Percentiles rank a stretch among this genome's conserved stretches.
Evolutionary conservation across 2,113 vertebrate genomes (phyloP).

Genomic region (Climacteris rufus): DNA sequence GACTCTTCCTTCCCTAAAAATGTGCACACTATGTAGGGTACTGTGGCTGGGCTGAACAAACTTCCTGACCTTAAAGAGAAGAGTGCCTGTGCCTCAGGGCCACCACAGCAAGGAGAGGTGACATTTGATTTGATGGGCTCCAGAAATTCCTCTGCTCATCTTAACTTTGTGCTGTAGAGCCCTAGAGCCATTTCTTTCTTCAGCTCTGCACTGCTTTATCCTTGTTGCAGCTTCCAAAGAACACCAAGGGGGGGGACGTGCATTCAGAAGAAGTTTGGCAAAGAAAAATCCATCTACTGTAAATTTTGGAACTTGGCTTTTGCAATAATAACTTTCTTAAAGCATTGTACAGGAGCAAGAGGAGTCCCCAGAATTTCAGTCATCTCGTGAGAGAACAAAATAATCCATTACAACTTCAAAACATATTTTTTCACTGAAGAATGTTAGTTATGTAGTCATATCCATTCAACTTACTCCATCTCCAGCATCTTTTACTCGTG

Average conservation of each 20-base stretch:
- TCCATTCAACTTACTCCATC: not conserved
- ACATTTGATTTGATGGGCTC: not conserved
- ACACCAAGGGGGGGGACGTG: not conserved
- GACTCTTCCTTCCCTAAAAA: not conserved
- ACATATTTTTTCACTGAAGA: not conserved
- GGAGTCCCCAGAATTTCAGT: not conserved
- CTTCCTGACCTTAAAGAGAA: not conserved
- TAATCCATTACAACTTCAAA: not conserved
- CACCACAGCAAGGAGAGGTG: not conserved
- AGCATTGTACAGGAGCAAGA: not conserved
- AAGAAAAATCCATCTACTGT: not conserved
- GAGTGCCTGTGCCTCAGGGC: not conserved
- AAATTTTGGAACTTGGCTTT: not conserved
- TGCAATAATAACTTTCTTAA: not conserved
- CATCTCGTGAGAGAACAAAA: not conserved
- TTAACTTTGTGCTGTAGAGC: not conserved
- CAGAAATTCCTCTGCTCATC: not conserved
- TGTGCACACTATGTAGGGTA: not conserved
- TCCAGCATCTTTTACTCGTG: not conserved
- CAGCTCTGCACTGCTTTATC: not conserved
- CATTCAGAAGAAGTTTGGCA: not conserved
- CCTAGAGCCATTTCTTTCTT: not conserved
- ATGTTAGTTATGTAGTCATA: not conserved
- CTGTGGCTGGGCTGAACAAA: not conserved
- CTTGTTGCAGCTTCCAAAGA: not conserved